A percentile compares a stretch with the other conserved stretches of the same genome.
Conservation (phyloP, 2,113 vertebrate genomes). For the Calidris pygmaea region DNA sequence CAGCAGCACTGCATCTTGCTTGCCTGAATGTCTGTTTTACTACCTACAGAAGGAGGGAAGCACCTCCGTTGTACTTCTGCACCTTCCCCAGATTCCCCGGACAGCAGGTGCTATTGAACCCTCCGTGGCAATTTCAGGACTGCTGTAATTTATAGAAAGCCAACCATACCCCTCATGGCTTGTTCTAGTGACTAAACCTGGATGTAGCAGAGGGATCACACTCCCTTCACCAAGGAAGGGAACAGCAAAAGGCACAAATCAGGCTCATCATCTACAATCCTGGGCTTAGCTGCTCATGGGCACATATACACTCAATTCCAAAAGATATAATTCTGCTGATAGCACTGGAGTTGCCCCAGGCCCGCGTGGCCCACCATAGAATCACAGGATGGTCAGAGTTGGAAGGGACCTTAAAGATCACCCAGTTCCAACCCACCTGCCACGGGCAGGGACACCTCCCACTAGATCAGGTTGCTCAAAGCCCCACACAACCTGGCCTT, state of each 20-base stretch:
- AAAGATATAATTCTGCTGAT: background rate
- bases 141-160: background rate
- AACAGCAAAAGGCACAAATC: background rate
- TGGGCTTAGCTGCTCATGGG: background rate
- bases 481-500: background rate
- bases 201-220: background rate
- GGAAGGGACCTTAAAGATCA: background rate
- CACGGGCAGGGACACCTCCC: background rate
- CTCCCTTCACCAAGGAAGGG: background rate
- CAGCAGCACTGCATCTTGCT: background rate
- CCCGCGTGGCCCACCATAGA: background rate
- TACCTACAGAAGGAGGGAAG: background rate
- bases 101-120: background rate
- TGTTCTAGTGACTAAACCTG: background rate
- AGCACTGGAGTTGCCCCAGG: background rate
- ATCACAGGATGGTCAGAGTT: background rate
- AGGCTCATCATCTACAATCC: background rate
- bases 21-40: background rate
- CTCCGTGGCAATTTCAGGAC: background rate
- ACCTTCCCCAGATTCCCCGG: background rate
- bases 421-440: background rate
- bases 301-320: background rate
- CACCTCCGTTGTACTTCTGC: background rate
- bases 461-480: background rate
- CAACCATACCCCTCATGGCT: background rate